Evolutionary conservation across 2,113 vertebrate species (phyloP), one percentile per base, ranked within the genome.

Genomic region (Acrocephalus arundinaceus): DNA sequence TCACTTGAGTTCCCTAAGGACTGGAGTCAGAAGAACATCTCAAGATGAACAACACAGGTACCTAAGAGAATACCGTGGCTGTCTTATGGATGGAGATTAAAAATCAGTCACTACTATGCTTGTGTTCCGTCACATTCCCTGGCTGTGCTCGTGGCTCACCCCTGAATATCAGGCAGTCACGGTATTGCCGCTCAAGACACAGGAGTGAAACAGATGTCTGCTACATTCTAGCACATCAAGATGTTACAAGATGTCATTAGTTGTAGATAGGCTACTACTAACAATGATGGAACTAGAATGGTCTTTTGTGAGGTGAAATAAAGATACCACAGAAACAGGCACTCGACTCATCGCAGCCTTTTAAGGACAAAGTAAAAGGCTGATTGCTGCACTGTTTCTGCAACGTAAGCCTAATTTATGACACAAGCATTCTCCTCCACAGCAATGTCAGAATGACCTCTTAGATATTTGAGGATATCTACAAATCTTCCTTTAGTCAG

Each of bases 401-500:
- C 66, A 93, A 3, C 1, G 0, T 52, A 86, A 89, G 39, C 22
- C 52, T 41, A 8, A 58, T 57, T 88, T 71, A 45, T 66, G n/a
- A 59, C 66, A 82, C 30, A 41, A 13, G 39, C 16, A 15, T 66
- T 65, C 73, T 27, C n/a, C 18, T 76, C 18, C 31, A 79, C 39
- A 82, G 37, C 37, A 70, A 59, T 35, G 67, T 49, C 71, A 88
- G 71, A 76, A 89, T 2, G 2, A 71, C 37, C 62, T 68, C 49
- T 68, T 61, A 76, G 49, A 37, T 57, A 66, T 52, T 23, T 85
- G 39, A 85, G 30, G 20, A 27, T 55, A 94, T 86, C 21, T 15
- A 70, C 30, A 80, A 93, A 71, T 21, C 25, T 91, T 58, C 28
- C 27, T 93, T 91, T 85, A 91, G 65, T 79, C 43, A 79, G 51